These are phyloP conservation scores for Catonia carolina DNA, from an alignment of 2,888 invertebrate species.

Conservation along the genomic window DNA sequence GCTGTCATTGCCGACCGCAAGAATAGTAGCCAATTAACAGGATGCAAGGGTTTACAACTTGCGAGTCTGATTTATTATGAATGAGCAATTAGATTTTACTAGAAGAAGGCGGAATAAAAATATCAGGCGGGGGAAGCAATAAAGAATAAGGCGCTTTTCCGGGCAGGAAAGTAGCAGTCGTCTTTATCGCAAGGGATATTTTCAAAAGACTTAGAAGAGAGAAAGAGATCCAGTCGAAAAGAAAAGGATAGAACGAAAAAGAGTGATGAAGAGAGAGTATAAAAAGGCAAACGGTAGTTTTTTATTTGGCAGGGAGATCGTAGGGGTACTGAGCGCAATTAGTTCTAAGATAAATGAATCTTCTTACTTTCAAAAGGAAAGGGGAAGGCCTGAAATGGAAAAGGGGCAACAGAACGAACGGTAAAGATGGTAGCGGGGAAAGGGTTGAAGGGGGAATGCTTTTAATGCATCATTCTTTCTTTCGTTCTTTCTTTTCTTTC, in stretches of 20 bases:
- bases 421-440: no score
- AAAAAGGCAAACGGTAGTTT: slow-evolving; percentile 28
- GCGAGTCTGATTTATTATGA: slow-evolving; percentile 6
- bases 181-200: slow-evolving; percentile 19
- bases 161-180: slow-evolving; percentile 13
- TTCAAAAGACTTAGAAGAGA: slow-evolving; percentile 14
- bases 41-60: no score
- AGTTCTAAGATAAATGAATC: slow-evolving; percentile 29
- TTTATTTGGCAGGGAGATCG: slow-evolving; percentile 24
- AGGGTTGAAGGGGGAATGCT: no score
- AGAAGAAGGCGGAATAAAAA: slow-evolving; percentile 3
- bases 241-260: slow-evolving; percentile 4
- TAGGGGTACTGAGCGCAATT: slow-evolving; percentile 26
- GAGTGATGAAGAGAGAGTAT: slow-evolving; percentile 12
- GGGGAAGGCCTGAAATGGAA: slow-evolving; percentile 1
- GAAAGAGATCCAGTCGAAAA: slow-evolving; percentile 16
- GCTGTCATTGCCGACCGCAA: no score
- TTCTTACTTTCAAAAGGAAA: slow-evolving; percentile 28
- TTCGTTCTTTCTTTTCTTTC: no score
- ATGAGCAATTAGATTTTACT: slow-evolving; percentile 9
- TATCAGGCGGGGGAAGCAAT: slow-evolving; percentile 16
- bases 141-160: slow-evolving; percentile 24
- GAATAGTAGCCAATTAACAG: no score
- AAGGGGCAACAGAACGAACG: no score
- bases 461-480: no score